Evolutionary conservation across 2,797 vertebrate species (phyloP), one percentile per base, ranked within the genome.

Genomic region (Manis javanica): DNA sequence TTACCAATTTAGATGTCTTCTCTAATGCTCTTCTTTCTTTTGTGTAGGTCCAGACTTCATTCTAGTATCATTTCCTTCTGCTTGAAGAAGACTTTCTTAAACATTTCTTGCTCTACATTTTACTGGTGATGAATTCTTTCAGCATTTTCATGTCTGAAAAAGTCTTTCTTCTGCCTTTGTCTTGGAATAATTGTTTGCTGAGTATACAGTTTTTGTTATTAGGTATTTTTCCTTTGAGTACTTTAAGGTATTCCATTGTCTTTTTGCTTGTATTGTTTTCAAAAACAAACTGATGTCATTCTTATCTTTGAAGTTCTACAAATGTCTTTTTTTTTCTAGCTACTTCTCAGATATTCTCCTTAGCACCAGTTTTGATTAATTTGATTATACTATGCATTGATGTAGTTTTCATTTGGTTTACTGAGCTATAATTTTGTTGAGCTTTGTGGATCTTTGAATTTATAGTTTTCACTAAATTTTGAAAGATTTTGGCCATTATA

Each of bases 401-500:
- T 69, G 39, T 84, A 23, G 34, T 59, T 84, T 72, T 74, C 57
- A 71, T 82, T 15, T 34, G 87, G n/a, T 63, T 94, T 94, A 46
- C 55, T 82, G 69, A 90, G 39, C 16, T 66, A 9, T 29, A 94
- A 46, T 3, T 37, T 26, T 71, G 46, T 72, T 77, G 55, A 63
- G 7, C 14, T 63, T 96, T 61, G 69, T 64, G 26, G 57, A 64
- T 64, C 42, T 88, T 74, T 94, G 49, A 29, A 29, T 87, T 93
- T 91, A 75, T 39, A 83, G 34, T 83, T 75, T 94, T 94, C 14
- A 18, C 68, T 53, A 68, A 49, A 93, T 91, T 69, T 94, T 59
- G 49, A 87, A 89, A 66, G 24, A 85, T 63, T 66, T 37, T 91
- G 49, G 59, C 18, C 68, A 37, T 75, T 71, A 7, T 37, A 42